Evolutionary conservation across 2,888 invertebrate genomes (phyloP).

Genomic region (Torymus texanus): DNA sequence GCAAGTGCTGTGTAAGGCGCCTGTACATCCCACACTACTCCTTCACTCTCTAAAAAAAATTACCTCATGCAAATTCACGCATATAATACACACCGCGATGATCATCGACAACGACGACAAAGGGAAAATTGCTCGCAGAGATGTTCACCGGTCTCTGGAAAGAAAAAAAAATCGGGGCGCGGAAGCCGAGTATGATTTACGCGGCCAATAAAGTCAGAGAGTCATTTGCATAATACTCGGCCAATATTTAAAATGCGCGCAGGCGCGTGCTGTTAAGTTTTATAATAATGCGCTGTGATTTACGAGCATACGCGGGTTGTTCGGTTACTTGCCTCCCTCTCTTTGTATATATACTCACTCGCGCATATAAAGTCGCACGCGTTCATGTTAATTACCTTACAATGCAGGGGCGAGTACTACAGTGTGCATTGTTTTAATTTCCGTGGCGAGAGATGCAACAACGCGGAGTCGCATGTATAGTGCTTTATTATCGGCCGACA

Average conservation of each 20-base stretch:
- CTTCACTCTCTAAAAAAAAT: no score
- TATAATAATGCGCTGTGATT: slow-evolving; percentile 67
- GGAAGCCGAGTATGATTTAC: slow-evolving; percentile 62
- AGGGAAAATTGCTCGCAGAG: background rate
- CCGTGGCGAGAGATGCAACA: slow-evolving; percentile 40
- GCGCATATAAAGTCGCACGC: background rate
- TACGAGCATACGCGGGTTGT: slow-evolving; percentile 61
- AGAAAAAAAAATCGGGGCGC: slow-evolving; percentile 21
- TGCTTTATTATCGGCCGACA: slow-evolving; percentile 61
- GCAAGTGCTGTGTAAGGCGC: background rate
- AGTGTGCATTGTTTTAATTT: slow-evolving; percentile 64
- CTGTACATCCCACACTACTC: no score
- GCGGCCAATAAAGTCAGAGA: slow-evolving; percentile 66
- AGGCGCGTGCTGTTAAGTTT: slow-evolving; percentile 61
- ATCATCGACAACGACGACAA: no score
- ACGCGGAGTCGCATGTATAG: background rate
- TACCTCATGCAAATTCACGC: no score
- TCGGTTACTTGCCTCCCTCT: slow-evolving; percentile 27
- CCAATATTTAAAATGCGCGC: slow-evolving; percentile 55
- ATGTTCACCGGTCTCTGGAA: background rate
- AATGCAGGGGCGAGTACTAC: background rate
- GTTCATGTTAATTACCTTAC: slow-evolving; percentile 64
- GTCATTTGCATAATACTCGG: slow-evolving; percentile 68
- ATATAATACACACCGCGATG: no score
- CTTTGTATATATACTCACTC: background rate